These are phyloP conservation scores for Podarcis siculus DNA, from an alignment of 2,797 vertebrate species.

Conservation along the genomic window DNA sequence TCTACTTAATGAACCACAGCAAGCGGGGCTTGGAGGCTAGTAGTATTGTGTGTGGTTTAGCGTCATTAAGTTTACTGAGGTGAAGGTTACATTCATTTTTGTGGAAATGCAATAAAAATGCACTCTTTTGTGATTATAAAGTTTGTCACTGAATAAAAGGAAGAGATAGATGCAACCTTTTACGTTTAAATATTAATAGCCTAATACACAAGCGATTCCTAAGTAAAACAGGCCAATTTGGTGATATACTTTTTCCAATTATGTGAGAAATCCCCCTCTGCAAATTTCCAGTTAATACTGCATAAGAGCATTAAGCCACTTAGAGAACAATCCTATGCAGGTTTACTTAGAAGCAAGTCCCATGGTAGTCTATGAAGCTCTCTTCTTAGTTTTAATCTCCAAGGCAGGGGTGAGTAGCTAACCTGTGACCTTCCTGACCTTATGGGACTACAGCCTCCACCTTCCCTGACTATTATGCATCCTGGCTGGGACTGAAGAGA, in stretches of 20 bases:
- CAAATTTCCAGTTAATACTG: background rate
- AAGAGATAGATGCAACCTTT: slow-evolving; percentile 8
- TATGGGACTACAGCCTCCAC: too few relatives aligned
- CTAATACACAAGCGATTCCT: background rate
- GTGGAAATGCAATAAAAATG: slow-evolving; percentile 21
- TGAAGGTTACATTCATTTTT: slow-evolving; percentile 32
- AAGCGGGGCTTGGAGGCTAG: slow-evolving; percentile 13
- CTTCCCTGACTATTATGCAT: too few relatives aligned
- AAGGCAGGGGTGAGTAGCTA: background rate
- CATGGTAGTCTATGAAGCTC: background rate
- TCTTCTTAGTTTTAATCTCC: background rate
- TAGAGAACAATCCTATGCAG: background rate
- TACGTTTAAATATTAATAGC: slow-evolving; percentile 40
- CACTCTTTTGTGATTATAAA: slow-evolving; percentile 12
- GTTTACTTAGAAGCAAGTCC: background rate
- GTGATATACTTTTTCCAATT: background rate
- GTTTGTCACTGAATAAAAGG: background rate
- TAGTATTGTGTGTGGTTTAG: background rate
- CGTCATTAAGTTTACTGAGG: slow-evolving; percentile 11
- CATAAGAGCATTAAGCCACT: background rate
- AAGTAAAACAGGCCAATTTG: slow-evolving; percentile 23
- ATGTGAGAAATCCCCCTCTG: background rate
- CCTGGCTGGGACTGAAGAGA: too few relatives aligned
- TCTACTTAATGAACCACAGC: slow-evolving; percentile 39
- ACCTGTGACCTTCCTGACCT: too few relatives aligned